Evolutionary conservation across 2,888 invertebrate species (phyloP).

Genomic region (Pheosia gnoma): DNA sequence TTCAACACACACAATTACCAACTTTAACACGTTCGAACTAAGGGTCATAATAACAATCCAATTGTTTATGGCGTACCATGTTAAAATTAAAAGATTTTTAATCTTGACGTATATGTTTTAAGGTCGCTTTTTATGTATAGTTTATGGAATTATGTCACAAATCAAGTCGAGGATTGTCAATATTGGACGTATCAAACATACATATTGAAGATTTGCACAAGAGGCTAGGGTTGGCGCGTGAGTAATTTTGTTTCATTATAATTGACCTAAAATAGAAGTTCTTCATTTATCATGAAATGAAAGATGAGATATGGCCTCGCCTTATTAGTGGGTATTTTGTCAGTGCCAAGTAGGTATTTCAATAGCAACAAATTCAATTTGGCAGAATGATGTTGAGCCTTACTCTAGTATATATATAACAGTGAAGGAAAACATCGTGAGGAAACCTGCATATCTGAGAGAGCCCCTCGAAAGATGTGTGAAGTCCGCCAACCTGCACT

Average conservation of each 20-base stretch:
- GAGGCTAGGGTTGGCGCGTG: background rate
- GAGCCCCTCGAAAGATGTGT: no score
- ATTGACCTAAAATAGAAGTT: background rate
- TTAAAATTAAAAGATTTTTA: background rate
- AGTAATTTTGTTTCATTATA: background rate
- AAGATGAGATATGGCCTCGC: no score
- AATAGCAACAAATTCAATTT: no score
- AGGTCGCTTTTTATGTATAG: background rate
- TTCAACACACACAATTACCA: background rate
- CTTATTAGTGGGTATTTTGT: no score
- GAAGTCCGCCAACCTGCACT: no score
- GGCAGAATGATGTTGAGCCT: no score
- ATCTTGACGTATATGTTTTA: background rate
- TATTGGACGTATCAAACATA: conserved; percentile 7
- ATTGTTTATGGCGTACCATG: background rate
- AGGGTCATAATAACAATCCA: background rate
- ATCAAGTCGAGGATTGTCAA: conserved; percentile 6
- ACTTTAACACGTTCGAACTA: background rate
- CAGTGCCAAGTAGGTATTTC: no score
- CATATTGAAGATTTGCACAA: conserved; percentile 2
- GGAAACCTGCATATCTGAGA: no score
- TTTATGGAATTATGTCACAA: background rate
- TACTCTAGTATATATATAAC: no score
- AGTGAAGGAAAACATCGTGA: no score
- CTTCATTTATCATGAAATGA: no score